These are phyloP conservation scores for Ceratothoa steindachneri DNA, from an alignment of 2,888 invertebrate species.

Conservation along the genomic window DNA sequence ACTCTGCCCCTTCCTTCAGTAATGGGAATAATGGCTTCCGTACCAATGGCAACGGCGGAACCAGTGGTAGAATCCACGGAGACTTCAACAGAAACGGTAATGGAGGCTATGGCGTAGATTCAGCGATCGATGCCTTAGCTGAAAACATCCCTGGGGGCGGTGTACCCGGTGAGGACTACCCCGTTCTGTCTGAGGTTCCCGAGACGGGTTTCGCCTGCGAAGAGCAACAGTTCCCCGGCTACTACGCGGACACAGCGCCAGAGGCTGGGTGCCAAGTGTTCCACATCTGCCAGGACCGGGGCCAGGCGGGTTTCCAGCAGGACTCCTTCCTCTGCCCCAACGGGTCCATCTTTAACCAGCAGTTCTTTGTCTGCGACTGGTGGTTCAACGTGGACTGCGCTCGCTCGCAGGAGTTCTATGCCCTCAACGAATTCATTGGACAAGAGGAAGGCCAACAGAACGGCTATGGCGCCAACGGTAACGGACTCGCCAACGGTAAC, in stretches of 20 bases:
- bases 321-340: constrained; percentile 64
- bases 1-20: background rate
- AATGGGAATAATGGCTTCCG: too few species aligned
- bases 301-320: constrained; percentile 11
- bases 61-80: too few species aligned
- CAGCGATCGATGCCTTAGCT: background rate
- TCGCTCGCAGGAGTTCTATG: constrained; percentile 55
- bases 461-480: background rate
- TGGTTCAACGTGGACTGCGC: constrained; percentile 65
- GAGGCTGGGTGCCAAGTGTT: constrained; percentile 11
- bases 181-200: background rate
- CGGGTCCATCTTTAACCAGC: constrained; percentile 66
- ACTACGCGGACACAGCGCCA: background rate
- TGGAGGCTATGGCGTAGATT: background rate
- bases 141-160: background rate
- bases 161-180: background rate
- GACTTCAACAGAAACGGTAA: background rate
- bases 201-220: background rate
- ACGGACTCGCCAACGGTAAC: constrained; percentile 12
- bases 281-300: constrained; percentile 28
- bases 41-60: too few species aligned
- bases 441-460: background rate
- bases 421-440: constrained; percentile 54
- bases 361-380: constrained; percentile 65
- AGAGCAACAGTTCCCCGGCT: background rate